Evolutionary conservation across 2,797 vertebrate species (phyloP).

Genomic region (Austrolebias charrua): DNA sequence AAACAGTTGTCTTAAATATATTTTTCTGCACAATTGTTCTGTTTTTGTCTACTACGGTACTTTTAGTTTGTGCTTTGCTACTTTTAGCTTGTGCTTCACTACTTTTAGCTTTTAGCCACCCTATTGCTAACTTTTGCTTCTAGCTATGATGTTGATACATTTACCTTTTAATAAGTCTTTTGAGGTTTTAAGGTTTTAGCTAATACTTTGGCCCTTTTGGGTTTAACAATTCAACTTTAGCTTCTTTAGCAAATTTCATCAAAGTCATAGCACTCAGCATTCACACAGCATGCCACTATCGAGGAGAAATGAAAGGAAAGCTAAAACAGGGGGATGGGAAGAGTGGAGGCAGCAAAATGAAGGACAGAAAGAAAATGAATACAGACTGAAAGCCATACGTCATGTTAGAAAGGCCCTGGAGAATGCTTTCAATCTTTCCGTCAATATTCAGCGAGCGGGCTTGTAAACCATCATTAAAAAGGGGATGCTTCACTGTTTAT

Average conservation of each 20-base stretch:
- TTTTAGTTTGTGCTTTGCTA: no score
- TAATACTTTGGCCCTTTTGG: neutral
- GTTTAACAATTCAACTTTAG: no score
- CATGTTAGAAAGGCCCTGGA: constrained; percentile 70
- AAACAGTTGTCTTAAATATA: no score
- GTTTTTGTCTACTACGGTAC: no score
- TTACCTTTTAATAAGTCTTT: no score
- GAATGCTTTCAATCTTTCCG: constrained; percentile 73
- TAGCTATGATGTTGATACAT: no score
- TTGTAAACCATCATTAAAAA: constrained; percentile 67
- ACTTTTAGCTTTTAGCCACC: no score
- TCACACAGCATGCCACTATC: constrained; percentile 12
- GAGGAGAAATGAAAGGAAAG: constrained; percentile 60
- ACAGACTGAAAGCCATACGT: constrained; percentile 57
- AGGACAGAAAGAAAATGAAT: constrained; percentile 55
- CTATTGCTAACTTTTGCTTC: no score
- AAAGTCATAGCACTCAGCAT: no score
- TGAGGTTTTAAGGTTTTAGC: neutral
- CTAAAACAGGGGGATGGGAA: constrained; percentile 10
- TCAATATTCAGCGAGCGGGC: constrained; percentile 64
- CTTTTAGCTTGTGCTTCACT: no score
- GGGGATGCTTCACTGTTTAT: constrained; percentile 66
- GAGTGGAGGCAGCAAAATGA: constrained; percentile 37
- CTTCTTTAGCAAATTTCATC: no score
- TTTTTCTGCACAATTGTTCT: no score